Evolutionary conservation across 2,797 vertebrate genomes (phyloP), one percentile per base, ranked within the genome.

Genomic region (Lacerta agilis): DNA sequence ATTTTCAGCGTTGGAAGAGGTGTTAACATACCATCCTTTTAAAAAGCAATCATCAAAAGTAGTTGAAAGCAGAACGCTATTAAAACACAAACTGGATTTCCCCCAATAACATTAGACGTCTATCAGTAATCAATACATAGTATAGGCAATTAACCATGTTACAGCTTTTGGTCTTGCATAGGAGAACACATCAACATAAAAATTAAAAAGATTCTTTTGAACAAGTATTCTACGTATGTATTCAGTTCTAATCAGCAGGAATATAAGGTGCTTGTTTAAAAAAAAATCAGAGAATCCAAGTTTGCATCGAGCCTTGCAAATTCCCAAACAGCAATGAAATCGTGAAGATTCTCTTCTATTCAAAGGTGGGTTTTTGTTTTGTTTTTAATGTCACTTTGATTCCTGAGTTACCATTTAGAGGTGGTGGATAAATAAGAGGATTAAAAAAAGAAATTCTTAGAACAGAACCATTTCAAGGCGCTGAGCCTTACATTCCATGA

Each of bases 141-240:
- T 58, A 73, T 58, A 73, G 23, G 64, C 64, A 45, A 13, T 73
- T 85, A 33, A 66, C 69, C 38, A 49, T 71, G 17, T 79, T 85
- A 49, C 55, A 73, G 41, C 15, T 66, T 88, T 80, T 84, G 83
- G 77, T 88, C 77, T 73, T 85, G 78, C 69, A 80, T 64, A 88
- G 75, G 23, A 45, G 29, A 82, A 82, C 38, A 79, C 36, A 43
- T 73, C 23, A 76, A 45, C n/a, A 86, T 66, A 8, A 82, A 80
- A 64, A 33, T 33, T 18, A 36, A 27, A 49, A 4, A 64, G 27
- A 18, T 9, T 72, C 45, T 27, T 76, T 36, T 25, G 76, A 64
- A 29, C 61, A 79, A 81, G 13, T 61, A 61, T 41, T 87, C 25
- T 43, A 80, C 9, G 41, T 38, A 41, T 11, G n/a, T 75, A 5